phyloP scores from a whole-genome alignment of 2,797 vertebrate genomes.

The Crenuchus spilurus region DNA sequence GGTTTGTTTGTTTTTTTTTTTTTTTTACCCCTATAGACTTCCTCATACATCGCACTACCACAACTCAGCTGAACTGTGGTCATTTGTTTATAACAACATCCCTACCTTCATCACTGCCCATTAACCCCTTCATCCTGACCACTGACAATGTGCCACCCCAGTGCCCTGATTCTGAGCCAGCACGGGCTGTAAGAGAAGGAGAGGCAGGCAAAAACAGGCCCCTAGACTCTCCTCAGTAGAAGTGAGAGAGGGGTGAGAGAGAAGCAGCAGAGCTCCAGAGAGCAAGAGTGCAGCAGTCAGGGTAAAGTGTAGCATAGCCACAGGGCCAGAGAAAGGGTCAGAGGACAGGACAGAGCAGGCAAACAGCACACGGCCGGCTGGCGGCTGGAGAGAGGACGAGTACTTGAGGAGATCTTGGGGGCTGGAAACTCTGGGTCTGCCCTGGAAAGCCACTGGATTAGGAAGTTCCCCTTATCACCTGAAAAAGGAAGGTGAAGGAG shows the following conservation, averaged over 20 bases:
- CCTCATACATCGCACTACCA: neutral
- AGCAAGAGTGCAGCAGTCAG: conserved; percentile 67
- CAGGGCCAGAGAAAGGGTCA: conserved; percentile 78
- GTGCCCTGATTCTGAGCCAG: conserved; percentile 29
- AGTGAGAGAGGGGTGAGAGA: conserved; percentile 45
- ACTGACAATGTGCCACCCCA: neutral
- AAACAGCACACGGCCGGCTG: conserved; percentile 64
- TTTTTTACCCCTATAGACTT: neutral
- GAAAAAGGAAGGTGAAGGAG: conserved; percentile 54
- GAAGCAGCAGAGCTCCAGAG: conserved; percentile 28
- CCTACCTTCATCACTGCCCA: neutral
- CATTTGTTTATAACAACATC: neutral
- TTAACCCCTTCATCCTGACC: neutral
- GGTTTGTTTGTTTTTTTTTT: neutral
- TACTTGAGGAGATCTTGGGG: conserved; percentile 90
- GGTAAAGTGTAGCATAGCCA: conserved; percentile 83
- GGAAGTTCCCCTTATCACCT: conserved; percentile 86
- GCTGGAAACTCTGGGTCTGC: conserved; percentile 81
- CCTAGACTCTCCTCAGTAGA: conserved; percentile 32
- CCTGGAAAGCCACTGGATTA: conserved; percentile 92
- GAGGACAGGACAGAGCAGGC: conserved; percentile 74
- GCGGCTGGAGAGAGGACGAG: conserved; percentile 85
- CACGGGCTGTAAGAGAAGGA: conserved; percentile 28
- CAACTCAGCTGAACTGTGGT: neutral
- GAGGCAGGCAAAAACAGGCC: conserved; percentile 41